A percentile compares a stretch with the other conserved stretches of the same genome.
Conservation (phyloP, 2,797 vertebrate species). For the Picus viridis region DNA sequence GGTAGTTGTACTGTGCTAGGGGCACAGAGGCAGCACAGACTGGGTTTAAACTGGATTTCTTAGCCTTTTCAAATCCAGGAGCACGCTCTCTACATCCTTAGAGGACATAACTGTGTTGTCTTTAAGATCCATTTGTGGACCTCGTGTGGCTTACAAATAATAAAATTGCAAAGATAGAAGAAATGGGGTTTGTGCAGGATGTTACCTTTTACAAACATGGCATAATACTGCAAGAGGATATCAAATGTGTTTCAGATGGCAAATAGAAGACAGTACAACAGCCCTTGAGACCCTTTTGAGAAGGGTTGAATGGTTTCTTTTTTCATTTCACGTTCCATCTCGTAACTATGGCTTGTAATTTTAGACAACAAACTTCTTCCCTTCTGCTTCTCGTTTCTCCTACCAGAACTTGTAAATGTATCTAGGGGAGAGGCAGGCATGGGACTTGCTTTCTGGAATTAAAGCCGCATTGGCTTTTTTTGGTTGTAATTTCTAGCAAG, state of each 20-base stretch:
- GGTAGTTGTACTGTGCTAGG: background rate
- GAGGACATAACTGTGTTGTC: background rate
- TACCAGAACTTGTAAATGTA: background rate
- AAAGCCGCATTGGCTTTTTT: background rate
- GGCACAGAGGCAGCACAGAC: background rate
- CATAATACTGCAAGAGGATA: background rate
- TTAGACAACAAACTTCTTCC: background rate
- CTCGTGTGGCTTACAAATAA: background rate
- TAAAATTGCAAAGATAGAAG: background rate
- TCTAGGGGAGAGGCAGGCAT: background rate
- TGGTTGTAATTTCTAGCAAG: background rate
- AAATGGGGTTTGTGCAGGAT: background rate
- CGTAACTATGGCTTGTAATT: background rate
- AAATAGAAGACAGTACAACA: background rate
- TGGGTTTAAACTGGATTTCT: conserved; percentile 36
- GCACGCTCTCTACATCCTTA: background rate
- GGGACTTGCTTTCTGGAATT: background rate
- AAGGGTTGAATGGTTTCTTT: background rate
- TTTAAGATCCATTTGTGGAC: background rate
- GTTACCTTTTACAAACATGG: background rate
- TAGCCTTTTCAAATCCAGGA: conserved; percentile 14
- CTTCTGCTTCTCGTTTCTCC: background rate
- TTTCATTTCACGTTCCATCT: background rate
- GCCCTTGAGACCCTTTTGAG: background rate
- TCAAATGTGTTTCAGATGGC: background rate